phyloP scores from a whole-genome alignment of 1,140 invertebrate species.

The Ceratina japonica region DNA sequence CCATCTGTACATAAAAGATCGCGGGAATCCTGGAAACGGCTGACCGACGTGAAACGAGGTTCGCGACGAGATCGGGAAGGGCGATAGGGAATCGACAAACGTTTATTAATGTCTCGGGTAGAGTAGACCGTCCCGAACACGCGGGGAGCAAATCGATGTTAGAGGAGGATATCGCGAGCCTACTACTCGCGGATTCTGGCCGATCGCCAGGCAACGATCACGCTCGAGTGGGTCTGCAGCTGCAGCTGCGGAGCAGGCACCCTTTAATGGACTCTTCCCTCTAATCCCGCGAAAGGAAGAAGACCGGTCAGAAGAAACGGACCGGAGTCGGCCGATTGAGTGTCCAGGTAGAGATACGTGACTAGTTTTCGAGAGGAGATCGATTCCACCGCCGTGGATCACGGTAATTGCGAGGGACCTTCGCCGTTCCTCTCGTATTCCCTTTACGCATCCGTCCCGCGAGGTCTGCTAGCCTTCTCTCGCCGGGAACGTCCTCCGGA shows the following conservation, averaged over 20 bases:
- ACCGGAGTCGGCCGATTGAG: constrained; percentile 61
- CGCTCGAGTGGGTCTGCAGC: constrained; percentile 42
- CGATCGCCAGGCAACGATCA: constrained; percentile 43
- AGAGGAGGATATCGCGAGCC: constrained; percentile 25
- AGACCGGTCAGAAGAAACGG: constrained; percentile 3
- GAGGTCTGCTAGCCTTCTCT: too few species aligned
- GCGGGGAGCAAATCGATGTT: constrained; percentile 24
- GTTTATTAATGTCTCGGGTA: constrained; percentile 35
- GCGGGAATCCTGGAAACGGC: not conserved
- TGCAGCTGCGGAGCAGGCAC: constrained; percentile 26
- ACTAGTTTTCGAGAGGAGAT: constrained; percentile 63
- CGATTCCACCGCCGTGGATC: constrained; percentile 52
- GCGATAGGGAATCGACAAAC: constrained; percentile 36
- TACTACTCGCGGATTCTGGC: constrained; percentile 43
- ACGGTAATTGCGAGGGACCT: constrained; percentile 54
- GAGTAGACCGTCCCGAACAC: not conserved
- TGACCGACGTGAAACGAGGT: constrained; percentile 3
- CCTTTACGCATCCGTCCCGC: not conserved
- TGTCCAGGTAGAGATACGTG: constrained; percentile 64
- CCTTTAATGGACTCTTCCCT: constrained; percentile 66
- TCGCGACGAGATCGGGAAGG: not conserved
- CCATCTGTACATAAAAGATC: too few species aligned
- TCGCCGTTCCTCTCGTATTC: constrained; percentile 24
- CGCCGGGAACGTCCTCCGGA: too few species aligned
- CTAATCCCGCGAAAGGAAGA: constrained; percentile 46